Percentiles rank a stretch among this genome's conserved stretches.
These are phyloP conservation scores for Nesidiocoris tenuis DNA, from an alignment of 2,888 invertebrate species.

Conservation along the genomic window DNA sequence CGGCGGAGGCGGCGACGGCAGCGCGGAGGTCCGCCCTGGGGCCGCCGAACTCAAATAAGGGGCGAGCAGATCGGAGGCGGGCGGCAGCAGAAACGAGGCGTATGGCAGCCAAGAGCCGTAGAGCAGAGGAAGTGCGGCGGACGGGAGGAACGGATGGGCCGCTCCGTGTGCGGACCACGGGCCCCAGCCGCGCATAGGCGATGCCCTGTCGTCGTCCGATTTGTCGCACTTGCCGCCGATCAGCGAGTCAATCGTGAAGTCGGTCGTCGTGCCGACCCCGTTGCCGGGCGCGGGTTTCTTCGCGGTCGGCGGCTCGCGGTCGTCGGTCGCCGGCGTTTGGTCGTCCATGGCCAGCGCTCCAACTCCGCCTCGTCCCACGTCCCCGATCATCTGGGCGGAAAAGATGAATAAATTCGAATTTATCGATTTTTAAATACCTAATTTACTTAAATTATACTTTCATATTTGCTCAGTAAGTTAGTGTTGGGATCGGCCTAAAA, in stretches of 20 bases:
- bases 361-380: neutral
- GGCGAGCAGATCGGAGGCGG: conserved; percentile 55
- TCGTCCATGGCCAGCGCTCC: conserved; percentile 20
- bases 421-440: too few species aligned
- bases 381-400: conserved; percentile 10
- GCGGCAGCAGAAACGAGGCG: conserved; percentile 54
- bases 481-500: too few species aligned
- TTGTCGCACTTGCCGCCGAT: conserved; percentile 20
- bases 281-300: neutral
- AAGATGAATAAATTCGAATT: too few species aligned
- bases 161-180: conserved; percentile 6
- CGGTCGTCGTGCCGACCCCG: neutral
- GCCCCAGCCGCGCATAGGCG: neutral
- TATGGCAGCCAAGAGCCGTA: conserved; percentile 46
- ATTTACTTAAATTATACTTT: too few species aligned
- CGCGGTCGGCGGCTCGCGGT: conserved; percentile 7
- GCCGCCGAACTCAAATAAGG: conserved; percentile 54
- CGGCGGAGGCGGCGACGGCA: conserved; percentile 52
- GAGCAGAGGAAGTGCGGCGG: conserved; percentile 39
- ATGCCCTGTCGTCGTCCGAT: conserved; percentile 24
- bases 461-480: too few species aligned
- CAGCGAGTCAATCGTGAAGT: conserved; percentile 41
- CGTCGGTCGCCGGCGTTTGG: conserved; percentile 25
- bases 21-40: neutral
- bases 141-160: conserved; percentile 32